phyloP scores from a whole-genome alignment of 2,888 invertebrate genomes.

The Stratiomys singularior region DNA sequence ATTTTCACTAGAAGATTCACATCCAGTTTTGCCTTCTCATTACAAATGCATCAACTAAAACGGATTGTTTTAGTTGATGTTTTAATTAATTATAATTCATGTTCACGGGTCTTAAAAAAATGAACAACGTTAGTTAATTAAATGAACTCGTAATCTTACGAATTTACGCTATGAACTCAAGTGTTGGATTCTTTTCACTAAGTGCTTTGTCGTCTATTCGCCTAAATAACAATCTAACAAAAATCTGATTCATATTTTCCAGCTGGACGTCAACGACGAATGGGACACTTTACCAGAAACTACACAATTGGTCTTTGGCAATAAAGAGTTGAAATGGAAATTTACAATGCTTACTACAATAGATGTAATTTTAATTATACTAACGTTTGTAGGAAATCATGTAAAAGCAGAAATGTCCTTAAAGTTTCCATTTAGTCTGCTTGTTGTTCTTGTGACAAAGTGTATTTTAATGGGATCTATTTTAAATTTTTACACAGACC shows the following conservation, averaged over 20 bases:
- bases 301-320: slow-evolving; percentile 76
- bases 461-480: background rate
- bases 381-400: background rate
- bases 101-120: too few species aligned
- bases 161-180: background rate
- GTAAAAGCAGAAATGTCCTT: background rate
- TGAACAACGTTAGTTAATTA: too few species aligned
- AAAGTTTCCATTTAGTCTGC: background rate
- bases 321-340: slow-evolving; percentile 52
- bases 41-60: too few species aligned
- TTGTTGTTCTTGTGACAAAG: background rate
- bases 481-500: background rate
- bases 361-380: background rate
- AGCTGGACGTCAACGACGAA: slow-evolving; percentile 76
- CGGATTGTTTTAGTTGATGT: too few species aligned
- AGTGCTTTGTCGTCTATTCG: background rate
- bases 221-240: background rate
- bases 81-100: too few species aligned
- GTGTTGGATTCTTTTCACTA: background rate
- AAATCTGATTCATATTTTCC: slow-evolving; percentile 50
- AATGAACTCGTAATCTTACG: too few species aligned
- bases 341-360: slow-evolving; percentile 11
- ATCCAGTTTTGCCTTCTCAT: too few species aligned
- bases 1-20: too few species aligned
- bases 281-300: slow-evolving; percentile 83